phyloP scores from a whole-genome alignment of 1,140 invertebrate genomes.

The Drosophila jambulina region DNA sequence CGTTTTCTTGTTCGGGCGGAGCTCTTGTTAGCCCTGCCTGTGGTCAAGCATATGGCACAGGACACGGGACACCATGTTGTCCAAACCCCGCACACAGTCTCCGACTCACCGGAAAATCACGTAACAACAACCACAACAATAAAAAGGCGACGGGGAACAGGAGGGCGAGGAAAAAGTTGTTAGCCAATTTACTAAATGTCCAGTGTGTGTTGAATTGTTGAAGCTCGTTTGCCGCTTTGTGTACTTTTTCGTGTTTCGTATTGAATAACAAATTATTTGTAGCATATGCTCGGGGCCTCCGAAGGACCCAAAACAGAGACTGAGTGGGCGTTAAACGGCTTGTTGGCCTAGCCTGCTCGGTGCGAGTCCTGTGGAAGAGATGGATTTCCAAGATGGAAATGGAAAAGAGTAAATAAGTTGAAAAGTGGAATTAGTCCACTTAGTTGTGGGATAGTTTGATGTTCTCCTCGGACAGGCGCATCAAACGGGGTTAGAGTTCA shows the following conservation, averaged over 20 bases:
- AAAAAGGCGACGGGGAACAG: conserved; percentile 13
- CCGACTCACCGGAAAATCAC: conserved; percentile 42
- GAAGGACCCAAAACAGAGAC: conserved; percentile 16
- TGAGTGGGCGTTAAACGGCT: conserved; percentile 55
- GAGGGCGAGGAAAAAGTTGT: conserved; percentile 68
- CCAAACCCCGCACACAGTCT: conserved; percentile 11
- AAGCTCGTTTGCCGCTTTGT: conserved; percentile 76
- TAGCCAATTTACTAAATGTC: conserved; percentile 80
- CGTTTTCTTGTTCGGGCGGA: conserved; percentile 27
- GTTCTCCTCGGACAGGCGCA: conserved; percentile 24
- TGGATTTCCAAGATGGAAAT: conserved; percentile 28
- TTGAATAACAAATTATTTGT: conserved; percentile 82
- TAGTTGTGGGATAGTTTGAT: conserved; percentile 47
- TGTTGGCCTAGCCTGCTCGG: conserved; percentile 34
- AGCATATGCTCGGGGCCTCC: conserved; percentile 61
- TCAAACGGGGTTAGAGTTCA: conserved; percentile 40
- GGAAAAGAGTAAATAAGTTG: conserved; percentile 43
- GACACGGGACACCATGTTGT: conserved; percentile 52
- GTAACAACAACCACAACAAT: conserved; percentile 43
- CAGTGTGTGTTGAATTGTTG: conserved; percentile 56
- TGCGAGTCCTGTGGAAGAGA: conserved; percentile 13
- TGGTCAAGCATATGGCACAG: conserved; percentile 68
- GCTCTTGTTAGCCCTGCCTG: conserved; percentile 33
- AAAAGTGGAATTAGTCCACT: conserved; percentile 54
- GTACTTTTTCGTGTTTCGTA: conserved; percentile 76